Evolutionary conservation across 2,888 invertebrate species (phyloP), one percentile per base, ranked within the genome.

Genomic region (Idaea aversata): DNA sequence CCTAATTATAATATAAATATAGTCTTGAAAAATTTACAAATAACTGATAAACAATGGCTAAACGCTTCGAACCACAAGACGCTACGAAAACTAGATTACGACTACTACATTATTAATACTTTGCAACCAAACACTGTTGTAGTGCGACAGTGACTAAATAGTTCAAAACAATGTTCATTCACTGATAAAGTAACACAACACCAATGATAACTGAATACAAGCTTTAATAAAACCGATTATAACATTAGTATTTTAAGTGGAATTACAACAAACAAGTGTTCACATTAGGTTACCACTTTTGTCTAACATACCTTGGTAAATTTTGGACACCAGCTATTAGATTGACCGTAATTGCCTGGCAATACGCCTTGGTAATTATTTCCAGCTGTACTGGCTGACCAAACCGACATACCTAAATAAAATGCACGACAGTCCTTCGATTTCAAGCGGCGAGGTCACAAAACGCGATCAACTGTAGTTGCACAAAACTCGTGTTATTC

Each of bases 311-410:
- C 93, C 93, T 92, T 90, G 81, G 83, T 88, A 67, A 87, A 81
- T 83, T 93, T 92, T 75, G 92, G 87, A 83, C 91, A 91, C 91
- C 93, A 92, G 79, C 80, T 90, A 87, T 87, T 87, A 82, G 87
- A 85, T 70, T 86, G 84, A 80, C 83, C 82, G 86, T 86, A 87
- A 79, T 91, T 87, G 82, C 85, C 83, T 80, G 87, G 87, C 80
- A 87, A 84, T 79, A 83, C 86, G 81, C 81, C 84, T 80, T 86
- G 87, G 81, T 88, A 89, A 88, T 91, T 91, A 88, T 91, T 91
- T 81, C 91, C 95, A 87, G 94, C 93, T 79, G 94, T 93, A 85
- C 94, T 94, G 84, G 95, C 95, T 82, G 95, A 95, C 95, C 96
- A 95, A 88, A 95, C 94, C 92, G 95, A 95, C 95, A 95, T 95